Evolutionary conservation across 35 echinoderm and acorn worm species (phyloP), one percentile per base, ranked within the genome.

Genomic region (Stichopus chloronotus): DNA sequence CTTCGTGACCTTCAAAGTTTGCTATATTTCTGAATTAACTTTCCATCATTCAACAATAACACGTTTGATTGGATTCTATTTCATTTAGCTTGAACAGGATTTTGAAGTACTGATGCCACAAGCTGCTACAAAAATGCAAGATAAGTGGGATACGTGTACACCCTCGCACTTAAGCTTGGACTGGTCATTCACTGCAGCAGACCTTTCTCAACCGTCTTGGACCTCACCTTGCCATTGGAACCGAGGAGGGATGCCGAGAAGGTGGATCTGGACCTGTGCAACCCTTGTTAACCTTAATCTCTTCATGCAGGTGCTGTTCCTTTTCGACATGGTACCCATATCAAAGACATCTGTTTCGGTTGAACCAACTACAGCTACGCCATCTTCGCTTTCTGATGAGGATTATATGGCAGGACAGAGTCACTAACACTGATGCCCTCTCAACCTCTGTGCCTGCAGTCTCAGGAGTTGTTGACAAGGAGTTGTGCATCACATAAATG

Each of bases 51-150:
- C 76, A 21, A 23, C 76, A 78, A 43, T 78, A 1, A 78, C 76
- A 78, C 21, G 43, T 83, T 83, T 54, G 5, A 83, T 16, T 55
- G 80, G 17, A 56, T 83, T 83, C 61, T 65, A 19, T 19, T 57
- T 83, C 12, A 53, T 56, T 83, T 17, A 53, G 16, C 1, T 83
- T 83, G 80, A 83, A 43, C 80, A 83, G 25, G 80, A 83, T 56
- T 83, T 83, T 7, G 52, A 83, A 83, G 80, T 83, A 53, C 19
- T 83, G 80, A 55, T 83, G 52, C 80, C 80, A 11, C 80, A 56
- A 56, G 80, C 80, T 55, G 80, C 53, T 55, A 43, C 76, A 78
- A 78, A 78, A 43, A 78, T 22, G 76, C 19, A 78, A 78, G 76
- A 78, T 78, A 21, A 23, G 76, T 78, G 76, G 76, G 76, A 78